A percentile compares a stretch with the other conserved stretches of the same genome.
Evolutionary conservation across 2,113 vertebrate genomes (phyloP).

Genomic region (Meleagris gallopavo): DNA sequence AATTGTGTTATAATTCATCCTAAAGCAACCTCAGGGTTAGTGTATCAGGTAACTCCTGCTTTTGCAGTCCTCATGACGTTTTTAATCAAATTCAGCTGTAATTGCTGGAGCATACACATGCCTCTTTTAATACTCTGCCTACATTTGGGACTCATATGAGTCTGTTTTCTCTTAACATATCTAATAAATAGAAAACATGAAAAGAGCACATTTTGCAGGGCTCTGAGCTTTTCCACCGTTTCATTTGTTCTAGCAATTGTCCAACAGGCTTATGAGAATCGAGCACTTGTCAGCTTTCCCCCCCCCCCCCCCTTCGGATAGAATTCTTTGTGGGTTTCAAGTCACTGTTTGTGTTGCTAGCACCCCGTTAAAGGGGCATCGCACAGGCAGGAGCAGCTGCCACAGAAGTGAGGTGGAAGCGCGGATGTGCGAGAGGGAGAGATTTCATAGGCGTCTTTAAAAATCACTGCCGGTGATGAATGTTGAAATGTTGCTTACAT

Average conservation of each 20-base stretch:
- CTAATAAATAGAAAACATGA: slow-evolving; percentile 74
- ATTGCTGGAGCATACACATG: slow-evolving; percentile 62
- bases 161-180: slow-evolving; percentile 73
- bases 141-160: slow-evolving; percentile 51
- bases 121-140: slow-evolving; percentile 68
- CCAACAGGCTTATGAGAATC: background rate
- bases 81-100: slow-evolving; percentile 76
- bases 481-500: slow-evolving; percentile 25
- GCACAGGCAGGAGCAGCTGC: background rate
- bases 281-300: slow-evolving; percentile 8
- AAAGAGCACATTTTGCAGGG: slow-evolving; percentile 24
- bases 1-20: slow-evolving; percentile 78
- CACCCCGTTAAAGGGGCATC: background rate
- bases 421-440: accelerated
- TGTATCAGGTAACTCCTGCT: slow-evolving; percentile 71
- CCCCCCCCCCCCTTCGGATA: background rate
- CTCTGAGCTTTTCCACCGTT: slow-evolving; percentile 19
- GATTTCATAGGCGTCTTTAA: background rate
- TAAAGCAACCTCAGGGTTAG: slow-evolving; percentile 70
- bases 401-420: background rate
- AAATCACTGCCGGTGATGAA: background rate
- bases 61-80: slow-evolving; percentile 59
- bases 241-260: slow-evolving; percentile 28
- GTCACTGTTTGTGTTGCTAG: slow-evolving; percentile 1
- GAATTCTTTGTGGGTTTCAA: background rate